Percentiles rank a stretch among this genome's conserved stretches.
phyloP scores from a whole-genome alignment of 2,888 invertebrate species.

The Osmoderma eremita region DNA sequence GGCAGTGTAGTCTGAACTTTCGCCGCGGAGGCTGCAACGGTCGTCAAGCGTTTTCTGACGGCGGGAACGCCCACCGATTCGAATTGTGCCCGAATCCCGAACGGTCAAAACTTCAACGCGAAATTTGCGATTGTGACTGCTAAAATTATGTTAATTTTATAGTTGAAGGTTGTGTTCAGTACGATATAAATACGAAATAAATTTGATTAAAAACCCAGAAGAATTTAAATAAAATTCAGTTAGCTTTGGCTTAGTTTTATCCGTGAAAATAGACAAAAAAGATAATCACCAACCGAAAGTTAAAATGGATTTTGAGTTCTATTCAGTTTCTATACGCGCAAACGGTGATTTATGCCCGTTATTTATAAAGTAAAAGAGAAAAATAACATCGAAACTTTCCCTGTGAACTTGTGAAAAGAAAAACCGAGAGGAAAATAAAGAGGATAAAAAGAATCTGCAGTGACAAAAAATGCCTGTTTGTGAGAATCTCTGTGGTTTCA shows the following conservation, averaged over 20 bases:
- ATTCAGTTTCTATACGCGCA: conserved; percentile 4
- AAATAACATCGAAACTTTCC: neutral
- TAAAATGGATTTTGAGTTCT: conserved; percentile 19
- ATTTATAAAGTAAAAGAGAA: conserved; percentile 5
- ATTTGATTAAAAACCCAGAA: neutral
- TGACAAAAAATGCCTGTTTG: conserved; percentile 31
- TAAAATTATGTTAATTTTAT: too few species aligned
- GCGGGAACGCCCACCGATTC: conserved; percentile 37
- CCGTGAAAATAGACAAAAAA: neutral
- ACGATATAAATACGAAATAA: too few species aligned
- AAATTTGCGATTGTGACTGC: neutral
- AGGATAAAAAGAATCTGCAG: neutral
- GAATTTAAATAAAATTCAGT: neutral
- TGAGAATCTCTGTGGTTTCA: conserved; percentile 29
- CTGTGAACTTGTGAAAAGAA: neutral
- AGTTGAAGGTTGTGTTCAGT: too few species aligned
- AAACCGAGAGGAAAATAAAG: neutral
- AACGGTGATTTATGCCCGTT: neutral
- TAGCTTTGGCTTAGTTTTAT: neutral
- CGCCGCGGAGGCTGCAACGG: conserved; percentile 21
- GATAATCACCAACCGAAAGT: neutral
- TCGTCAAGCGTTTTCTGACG: conserved; percentile 7
- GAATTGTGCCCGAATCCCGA: too few species aligned
- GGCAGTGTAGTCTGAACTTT: conserved; percentile 37
- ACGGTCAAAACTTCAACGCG: neutral